Evolutionary conservation across 1,140 invertebrate species (phyloP), one percentile per base, ranked within the genome.

Genomic region (Anastatus disparis): DNA sequence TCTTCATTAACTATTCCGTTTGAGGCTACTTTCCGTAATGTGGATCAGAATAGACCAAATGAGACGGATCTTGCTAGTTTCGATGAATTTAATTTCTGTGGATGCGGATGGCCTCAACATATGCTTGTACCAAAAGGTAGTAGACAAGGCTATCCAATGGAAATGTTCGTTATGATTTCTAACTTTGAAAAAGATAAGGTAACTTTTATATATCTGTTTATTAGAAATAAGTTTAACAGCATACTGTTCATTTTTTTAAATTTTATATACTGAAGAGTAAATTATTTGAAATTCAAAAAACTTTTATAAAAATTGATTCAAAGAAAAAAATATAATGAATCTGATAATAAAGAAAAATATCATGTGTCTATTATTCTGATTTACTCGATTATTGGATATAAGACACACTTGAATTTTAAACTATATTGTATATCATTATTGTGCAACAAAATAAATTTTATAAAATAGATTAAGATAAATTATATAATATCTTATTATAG

Each of bases 91-190:
- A 65, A 65, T 22, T 58, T 22, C 87, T 95, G 94, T 81, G 93
- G 94, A 38, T 95, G 94, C 80, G 94, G 94, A 50, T 95, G 93
- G 93, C 94, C 94, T 1, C 90, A 94, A 52, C 93, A 96, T 79
- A 90, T 95, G 90, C 86, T 96, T 1, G 79, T 94, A 26, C 91
- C 94, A 0, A 93, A 91, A 81, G 94, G 94, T 26, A 89, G 82
- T 3, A 80, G 87, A 2, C 87, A 89, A 66, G 94, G 94, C 20
- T 90, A 89, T 78, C 82, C 85, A 0, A 90, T 91, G 77, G 89
- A 93, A 62, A 79, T 95, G 3, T 95, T 95, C 80, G 90, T 91
- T 44, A 95, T 95, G 93, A 86, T 95, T 15, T 92, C 93, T 27
- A 90, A 95, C 83, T 93, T 90, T 78, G 85, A 86, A 13, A 87